Conservation (phyloP, 2,888 invertebrate species). For the Xestia ashworthii region DNA sequence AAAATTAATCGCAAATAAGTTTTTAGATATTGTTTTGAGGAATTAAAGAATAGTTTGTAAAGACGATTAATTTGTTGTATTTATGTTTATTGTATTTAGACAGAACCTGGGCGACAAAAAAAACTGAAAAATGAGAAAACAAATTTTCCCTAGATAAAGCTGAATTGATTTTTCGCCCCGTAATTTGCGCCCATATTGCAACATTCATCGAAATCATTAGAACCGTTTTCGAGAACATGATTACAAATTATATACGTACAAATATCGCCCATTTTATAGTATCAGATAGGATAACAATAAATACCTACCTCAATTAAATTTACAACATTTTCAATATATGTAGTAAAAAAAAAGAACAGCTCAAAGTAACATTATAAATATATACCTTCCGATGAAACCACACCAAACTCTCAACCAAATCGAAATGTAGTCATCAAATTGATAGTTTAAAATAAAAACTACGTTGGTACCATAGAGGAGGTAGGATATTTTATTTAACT, state of each 20-base stretch:
- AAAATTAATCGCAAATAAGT: not conserved
- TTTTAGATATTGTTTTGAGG: no score
- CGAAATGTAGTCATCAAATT: conserved; percentile 55
- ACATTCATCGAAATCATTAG: not conserved
- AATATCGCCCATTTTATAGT: not conserved
- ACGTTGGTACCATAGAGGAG: conserved; percentile 21
- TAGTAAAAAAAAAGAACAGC: conserved; percentile 5
- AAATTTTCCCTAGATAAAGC: not conserved
- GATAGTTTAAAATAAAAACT: conserved; percentile 46
- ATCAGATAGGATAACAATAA: not conserved
- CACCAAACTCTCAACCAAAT: conserved; percentile 16
- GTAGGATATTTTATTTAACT: conserved; percentile 74
- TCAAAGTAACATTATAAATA: not conserved
- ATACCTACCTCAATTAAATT: not conserved
- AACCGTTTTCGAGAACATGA: not conserved
- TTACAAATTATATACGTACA: not conserved
- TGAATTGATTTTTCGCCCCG: not conserved
- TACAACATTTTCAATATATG: not conserved
- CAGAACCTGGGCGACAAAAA: no score
- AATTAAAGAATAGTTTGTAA: not conserved
- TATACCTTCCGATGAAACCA: not conserved
- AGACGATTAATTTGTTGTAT: no score
- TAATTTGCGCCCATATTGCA: no score
- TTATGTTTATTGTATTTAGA: no score
- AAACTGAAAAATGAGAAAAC: no score